Evolutionary conservation across 1,140 invertebrate species (phyloP), one percentile per base, ranked within the genome.

Genomic region (Drosophila sucinea): DNA sequence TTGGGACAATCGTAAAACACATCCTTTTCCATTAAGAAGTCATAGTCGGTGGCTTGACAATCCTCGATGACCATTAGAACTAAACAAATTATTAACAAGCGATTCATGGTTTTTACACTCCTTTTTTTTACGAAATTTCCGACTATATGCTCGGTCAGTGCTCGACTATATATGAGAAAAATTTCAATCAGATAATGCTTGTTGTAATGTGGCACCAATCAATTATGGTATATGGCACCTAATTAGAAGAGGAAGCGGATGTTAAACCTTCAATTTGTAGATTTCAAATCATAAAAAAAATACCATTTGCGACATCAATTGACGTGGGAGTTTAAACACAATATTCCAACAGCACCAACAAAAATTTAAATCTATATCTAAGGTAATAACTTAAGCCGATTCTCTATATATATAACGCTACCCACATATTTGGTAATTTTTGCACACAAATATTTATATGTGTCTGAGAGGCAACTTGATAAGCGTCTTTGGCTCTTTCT

Each of bases 391-490:
- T 3, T 29, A 27, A 33, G 30, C 17, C 1, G 25, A n/a, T 55
- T 27, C 23, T 17, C 27, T 30, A 35, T 25, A 11, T 35, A 25
- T 11, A 10, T 60, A 11, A 10, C 47, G 33, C 70, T 38, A n/a
- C 81, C 81, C 78, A 86, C 78, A 81, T 77, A 61, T 68, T 67
- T 35, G 55, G 38, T 40, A 61, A 62, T 75, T 62, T 60, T 75
- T 75, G 73, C 72, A 68, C 74, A 74, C 73, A 30, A 30, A 60
- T 66, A 38, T 60, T 47, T 67, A 38, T 74, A 51, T 72, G 40
- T 60, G 32, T 38, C 17, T 17, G 17, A 17, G 11, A 38, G 33
- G 25, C 75, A 86, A 74, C 70, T 82, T 81, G 82, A 82, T 85
- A 85, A 85, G 82, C 71, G 70, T 74, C 79, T 81, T 78, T 81